These are phyloP conservation scores for Bradypus variegatus DNA, from an alignment of 2,797 vertebrate genomes.

Conservation along the genomic window DNA sequence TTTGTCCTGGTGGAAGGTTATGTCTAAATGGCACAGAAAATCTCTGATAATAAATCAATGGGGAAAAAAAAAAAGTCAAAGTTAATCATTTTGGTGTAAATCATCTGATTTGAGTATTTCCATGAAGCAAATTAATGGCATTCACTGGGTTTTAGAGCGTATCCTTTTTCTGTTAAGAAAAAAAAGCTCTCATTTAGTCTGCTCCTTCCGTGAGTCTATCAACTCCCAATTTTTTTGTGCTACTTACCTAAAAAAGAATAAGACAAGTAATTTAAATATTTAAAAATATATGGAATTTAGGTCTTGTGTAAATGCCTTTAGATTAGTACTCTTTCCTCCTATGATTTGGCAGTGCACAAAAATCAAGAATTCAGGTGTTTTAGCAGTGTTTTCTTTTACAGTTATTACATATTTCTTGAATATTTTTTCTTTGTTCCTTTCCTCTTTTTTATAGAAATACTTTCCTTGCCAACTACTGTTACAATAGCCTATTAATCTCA, in stretches of 20 bases:
- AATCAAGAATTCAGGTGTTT: background rate
- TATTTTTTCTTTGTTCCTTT: background rate
- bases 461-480: background rate
- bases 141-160: background rate
- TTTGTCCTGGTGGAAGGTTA: background rate
- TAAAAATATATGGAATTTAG: slow-evolving; percentile 2
- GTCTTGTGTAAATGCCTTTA: background rate
- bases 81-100: background rate
- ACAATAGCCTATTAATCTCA: background rate
- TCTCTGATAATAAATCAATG: background rate
- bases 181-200: background rate
- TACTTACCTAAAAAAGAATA: background rate
- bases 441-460: background rate
- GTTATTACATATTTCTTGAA: background rate
- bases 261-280: background rate
- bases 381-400: background rate
- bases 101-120: background rate
- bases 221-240: background rate
- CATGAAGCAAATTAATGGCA: background rate
- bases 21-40: background rate
- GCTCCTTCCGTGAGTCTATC: background rate
- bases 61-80: slow-evolving; percentile 4
- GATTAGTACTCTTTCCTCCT: background rate
- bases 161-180: background rate
- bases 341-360: background rate